These are phyloP conservation scores for Rhodinocichla rosea DNA, from an alignment of 2,113 vertebrate genomes.

Conservation along the genomic window DNA sequence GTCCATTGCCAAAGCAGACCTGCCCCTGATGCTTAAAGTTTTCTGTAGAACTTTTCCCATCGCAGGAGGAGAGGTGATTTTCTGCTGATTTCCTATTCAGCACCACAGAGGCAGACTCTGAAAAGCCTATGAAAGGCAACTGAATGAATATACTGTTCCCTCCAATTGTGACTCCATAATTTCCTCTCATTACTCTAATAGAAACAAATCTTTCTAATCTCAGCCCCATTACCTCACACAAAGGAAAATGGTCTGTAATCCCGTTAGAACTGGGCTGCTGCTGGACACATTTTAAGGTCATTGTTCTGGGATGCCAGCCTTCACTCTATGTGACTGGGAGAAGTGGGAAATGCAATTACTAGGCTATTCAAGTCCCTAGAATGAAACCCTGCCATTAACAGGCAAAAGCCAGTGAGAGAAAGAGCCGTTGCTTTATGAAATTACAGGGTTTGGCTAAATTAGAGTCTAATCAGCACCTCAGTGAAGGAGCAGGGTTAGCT, in stretches of 20 bases:
- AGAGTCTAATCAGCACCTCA: slow-evolving; percentile 10
- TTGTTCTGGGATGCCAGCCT: slow-evolving; percentile 64
- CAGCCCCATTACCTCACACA: slow-evolving; percentile 46
- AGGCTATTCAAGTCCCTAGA: slow-evolving; percentile 61
- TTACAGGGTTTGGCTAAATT: slow-evolving; percentile 40
- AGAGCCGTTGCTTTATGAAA: slow-evolving; percentile 42
- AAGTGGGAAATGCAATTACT: slow-evolving; percentile 68
- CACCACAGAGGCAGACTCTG: not conserved
- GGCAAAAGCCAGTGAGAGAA: slow-evolving; percentile 35
- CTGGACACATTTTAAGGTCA: slow-evolving; percentile 66
- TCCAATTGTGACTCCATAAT: slow-evolving; percentile 45
- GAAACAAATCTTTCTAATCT: slow-evolving; percentile 62
- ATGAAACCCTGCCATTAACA: slow-evolving; percentile 53
- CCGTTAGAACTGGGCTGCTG: slow-evolving; percentile 31
- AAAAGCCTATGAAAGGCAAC: slow-evolving; percentile 15
- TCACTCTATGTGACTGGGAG: slow-evolving; percentile 39
- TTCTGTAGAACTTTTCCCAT: not conserved
- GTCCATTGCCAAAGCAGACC: not conserved
- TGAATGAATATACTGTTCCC: slow-evolving; percentile 21
- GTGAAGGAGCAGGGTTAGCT: not conserved
- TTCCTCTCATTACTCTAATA: slow-evolving; percentile 56
- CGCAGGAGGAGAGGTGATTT: not conserved
- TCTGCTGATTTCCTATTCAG: slow-evolving; percentile 27
- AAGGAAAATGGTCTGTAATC: slow-evolving; percentile 64
- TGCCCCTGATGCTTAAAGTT: not conserved